Evolutionary conservation across 2,797 vertebrate genomes (phyloP), one percentile per base, ranked within the genome.

Genomic region (Gouania willdenowi): DNA sequence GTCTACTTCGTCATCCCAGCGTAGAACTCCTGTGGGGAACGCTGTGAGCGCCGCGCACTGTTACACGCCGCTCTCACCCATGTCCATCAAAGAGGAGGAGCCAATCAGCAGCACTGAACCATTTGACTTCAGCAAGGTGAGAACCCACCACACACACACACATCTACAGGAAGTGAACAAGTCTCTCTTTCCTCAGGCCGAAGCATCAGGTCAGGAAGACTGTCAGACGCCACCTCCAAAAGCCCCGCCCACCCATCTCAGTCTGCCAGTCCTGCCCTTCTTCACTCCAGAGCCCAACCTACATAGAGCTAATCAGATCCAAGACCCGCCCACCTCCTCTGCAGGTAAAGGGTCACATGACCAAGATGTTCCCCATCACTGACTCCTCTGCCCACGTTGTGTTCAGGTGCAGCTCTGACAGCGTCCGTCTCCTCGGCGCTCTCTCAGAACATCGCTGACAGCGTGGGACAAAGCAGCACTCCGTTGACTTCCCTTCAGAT

Each of bases 401-500:
- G 19, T 24, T 55, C 54, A 71, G 72, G 56, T 26, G 48, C 82
- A 4, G 58, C 83, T 27, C 62, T 83, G 18, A 74, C 85, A 2
- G 75, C 83, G 5, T 86, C 86, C 24, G 78, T 88, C 33, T 90
- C 91, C 13, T 90, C 79, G 41, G 87, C 90, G 0, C 74, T 93
- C 1, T 92, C 93, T 36, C 91, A 93, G 68, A 91, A 90, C 86
- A 92, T 92, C 23, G 87, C 56, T 0, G 90, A 93, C 30, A 83
- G 87, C 6, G 79, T 91, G 5, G 90, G 81, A n/a, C 90, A 81
- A 58, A 87, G 77, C 5, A 91, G 78, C 9, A 89, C 90, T 36
- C 94, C 94, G 2, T 73, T 99, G 72, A 92, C 90, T 35, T 89
- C 94, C 3, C 64, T 96, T 68, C 96, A 98, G 79, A 93, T 97